Evolutionary conservation across 37 sponge, comb jelly and placozoan genomes (phyloP), one percentile per base, ranked within the genome.

Genomic region (Chondrilla cf. caribensis): DNA sequence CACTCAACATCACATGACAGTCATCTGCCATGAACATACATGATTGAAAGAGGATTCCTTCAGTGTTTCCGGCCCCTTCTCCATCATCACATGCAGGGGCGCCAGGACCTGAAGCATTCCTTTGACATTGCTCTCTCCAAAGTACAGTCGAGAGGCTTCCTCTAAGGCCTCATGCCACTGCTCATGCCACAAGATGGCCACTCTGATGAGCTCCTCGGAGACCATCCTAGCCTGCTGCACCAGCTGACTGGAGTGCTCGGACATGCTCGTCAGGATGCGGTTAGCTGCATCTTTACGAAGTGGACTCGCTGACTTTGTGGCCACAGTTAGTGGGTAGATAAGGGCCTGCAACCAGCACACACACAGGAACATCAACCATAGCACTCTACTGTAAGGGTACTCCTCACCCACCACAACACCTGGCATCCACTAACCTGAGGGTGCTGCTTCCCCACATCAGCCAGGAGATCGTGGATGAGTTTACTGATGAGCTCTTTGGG

Each of bases 151-250:
- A 28, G 94, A 96, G 8, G 99, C 99, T 54, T 95, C 96, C 70
- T 98, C 99, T 81, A 98, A 86, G 54, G 90, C 92, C 64, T 95
- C 99, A 64, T 98, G 96, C 99, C 99, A 98, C 83, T 92, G 92
- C 78, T 98, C 99, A 83, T 95, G 96, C 99, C 99, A 98, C 55
- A 95, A 80, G 15, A 98, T 98, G 81, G 99, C 94, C 31, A 98
- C 96, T 29, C 99, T 36, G 29, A 98, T 98, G 35, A 98, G 93
- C 78, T 98, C 99, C 75, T 95, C 94, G 33, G 93, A 92, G 31
- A 97, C 97, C 92, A 98, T 90, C 71, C 92, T 75, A 38, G 96
- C 99, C 66, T 98, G 96, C 62, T 93, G 88, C 11, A 93, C 96
- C 32, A 98, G 84, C 24, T 64, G 78, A 73, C 83, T 83, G 82